Percentiles rank a stretch among this genome's conserved stretches.
phyloP scores from a whole-genome alignment of 2,113 vertebrate genomes.

The Salvelinus namaycush region DNA sequence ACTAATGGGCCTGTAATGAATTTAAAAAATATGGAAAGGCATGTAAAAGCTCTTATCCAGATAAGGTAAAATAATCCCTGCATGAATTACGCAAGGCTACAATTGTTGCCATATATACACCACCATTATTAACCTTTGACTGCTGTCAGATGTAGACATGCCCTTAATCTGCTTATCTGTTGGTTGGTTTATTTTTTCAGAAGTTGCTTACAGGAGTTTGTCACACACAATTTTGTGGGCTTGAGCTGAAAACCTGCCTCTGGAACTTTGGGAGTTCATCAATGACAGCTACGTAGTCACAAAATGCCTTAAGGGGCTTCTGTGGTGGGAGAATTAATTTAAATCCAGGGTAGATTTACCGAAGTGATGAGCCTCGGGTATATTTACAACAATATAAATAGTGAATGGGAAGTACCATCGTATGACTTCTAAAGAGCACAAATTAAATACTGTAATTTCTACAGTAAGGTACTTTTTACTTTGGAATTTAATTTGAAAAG shows the following conservation, averaged over 20 bases:
- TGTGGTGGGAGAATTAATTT: neutral
- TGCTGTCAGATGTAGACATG: conserved; percentile 18
- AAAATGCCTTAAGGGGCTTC: neutral
- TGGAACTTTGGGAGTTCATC: neutral
- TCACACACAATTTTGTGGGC: neutral
- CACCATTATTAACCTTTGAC: conserved; percentile 42
- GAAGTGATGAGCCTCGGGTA: neutral
- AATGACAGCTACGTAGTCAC: neutral
- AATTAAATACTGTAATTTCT: conserved; percentile 7
- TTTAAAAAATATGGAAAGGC: conserved; percentile 51
- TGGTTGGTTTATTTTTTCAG: neutral
- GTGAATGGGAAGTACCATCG: neutral
- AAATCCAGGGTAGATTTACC: conserved; percentile 6
- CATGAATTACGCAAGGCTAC: conserved; percentile 37
- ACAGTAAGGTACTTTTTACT: neutral
- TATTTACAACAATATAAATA: neutral
- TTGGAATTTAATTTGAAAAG: conserved; percentile 2
- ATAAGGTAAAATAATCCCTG: conserved; percentile 26
- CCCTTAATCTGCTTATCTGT: neutral
- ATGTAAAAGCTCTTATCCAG: conserved; percentile 22
- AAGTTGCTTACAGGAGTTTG: neutral
- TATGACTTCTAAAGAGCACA: neutral
- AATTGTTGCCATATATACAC: conserved; percentile 26
- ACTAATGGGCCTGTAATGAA: conserved; percentile 42
- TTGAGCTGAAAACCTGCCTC: too few relatives aligned